Evolutionary conservation across 2,797 vertebrate species (phyloP).

Genomic region (Petrocephalus schoutedeni): DNA sequence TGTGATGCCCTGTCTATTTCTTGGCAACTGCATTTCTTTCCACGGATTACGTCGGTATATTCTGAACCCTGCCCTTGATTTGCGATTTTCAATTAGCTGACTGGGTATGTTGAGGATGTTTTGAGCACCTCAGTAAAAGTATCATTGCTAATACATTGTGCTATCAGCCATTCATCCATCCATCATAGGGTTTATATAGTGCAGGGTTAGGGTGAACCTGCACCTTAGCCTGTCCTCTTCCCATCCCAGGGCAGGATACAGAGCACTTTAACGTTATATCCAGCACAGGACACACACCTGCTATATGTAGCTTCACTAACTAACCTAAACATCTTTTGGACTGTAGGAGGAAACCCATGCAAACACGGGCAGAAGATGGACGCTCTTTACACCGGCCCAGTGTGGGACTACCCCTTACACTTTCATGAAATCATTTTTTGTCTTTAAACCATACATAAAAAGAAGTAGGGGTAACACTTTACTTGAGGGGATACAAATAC

Average conservation of each 20-base stretch:
- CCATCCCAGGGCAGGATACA: not conserved
- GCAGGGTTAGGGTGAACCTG: not conserved
- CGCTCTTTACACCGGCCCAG: not conserved
- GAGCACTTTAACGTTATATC: not conserved
- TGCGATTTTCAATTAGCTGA: constrained; percentile 6
- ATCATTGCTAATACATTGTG: not conserved
- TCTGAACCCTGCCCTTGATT: not conserved
- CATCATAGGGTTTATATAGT: not conserved
- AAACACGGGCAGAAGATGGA: not conserved
- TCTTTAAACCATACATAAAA: not conserved
- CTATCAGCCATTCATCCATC: not conserved
- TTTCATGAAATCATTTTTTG: not conserved
- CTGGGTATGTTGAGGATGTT: not conserved
- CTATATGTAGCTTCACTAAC: not conserved
- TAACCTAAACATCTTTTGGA: not conserved
- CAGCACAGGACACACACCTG: not conserved
- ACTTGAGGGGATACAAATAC: too few species aligned
- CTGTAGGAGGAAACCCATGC: not conserved
- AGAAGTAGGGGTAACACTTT: too few species aligned
- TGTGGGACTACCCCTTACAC: not conserved
- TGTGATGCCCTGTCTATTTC: not conserved
- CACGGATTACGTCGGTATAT: not conserved
- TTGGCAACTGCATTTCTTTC: not conserved
- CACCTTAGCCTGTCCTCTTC: not conserved
- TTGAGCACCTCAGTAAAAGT: not conserved